These are phyloP conservation scores for Aphelenchoides besseyi DNA, from an alignment of 1,140 invertebrate species.

Conservation along the genomic window DNA sequence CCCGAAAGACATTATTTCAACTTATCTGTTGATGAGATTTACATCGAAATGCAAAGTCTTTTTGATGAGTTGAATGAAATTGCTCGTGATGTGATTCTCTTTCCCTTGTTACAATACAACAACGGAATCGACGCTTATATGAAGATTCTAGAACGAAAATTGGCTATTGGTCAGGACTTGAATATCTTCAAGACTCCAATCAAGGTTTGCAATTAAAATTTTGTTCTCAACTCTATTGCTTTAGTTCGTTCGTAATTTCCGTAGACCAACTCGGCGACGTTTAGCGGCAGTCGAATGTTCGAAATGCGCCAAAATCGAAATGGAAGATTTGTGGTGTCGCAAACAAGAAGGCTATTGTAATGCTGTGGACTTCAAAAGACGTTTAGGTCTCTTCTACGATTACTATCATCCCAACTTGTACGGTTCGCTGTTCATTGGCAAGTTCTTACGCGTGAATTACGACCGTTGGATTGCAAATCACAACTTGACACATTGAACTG, in stretches of 20 bases:
- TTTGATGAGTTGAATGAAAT: slow-evolving; percentile 7
- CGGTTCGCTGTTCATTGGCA: background rate
- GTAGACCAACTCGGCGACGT: background rate
- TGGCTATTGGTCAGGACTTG: background rate
- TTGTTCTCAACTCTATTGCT: background rate
- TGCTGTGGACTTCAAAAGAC: background rate
- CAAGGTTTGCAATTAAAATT: slow-evolving; percentile 13
- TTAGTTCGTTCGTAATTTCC: background rate
- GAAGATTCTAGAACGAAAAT: background rate
- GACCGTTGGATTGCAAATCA: background rate
- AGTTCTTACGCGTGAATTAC: background rate
- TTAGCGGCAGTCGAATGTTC: background rate
- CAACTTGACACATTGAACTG: too few relatives aligned
- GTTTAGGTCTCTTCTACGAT: background rate
- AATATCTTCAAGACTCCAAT: background rate
- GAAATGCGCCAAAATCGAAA: background rate
- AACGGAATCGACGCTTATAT: background rate
- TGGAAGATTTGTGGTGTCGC: background rate
- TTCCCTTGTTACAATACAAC: background rate
- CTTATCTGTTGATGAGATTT: background rate
- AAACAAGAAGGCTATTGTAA: background rate
- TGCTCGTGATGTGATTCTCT: background rate
- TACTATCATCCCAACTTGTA: background rate
- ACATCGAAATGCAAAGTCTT: background rate
- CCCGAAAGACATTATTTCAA: background rate